These are phyloP conservation scores for Corythornis cristatus DNA, from an alignment of 2,113 vertebrate species.

Conservation along the genomic window DNA sequence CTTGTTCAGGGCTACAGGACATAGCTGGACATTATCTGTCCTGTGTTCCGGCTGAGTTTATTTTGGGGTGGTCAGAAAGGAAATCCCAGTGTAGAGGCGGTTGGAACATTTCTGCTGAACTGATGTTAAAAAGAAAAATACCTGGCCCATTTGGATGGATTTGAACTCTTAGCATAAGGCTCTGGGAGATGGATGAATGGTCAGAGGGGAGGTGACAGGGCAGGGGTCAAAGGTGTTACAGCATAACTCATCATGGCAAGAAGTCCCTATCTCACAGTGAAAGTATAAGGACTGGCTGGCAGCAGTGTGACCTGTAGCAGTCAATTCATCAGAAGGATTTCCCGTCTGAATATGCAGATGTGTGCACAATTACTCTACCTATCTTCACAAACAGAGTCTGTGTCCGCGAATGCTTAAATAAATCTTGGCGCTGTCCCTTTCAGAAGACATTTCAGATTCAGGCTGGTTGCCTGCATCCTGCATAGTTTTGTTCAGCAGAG, in stretches of 20 bases:
- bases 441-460: conserved; percentile 11
- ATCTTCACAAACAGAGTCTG: neutral
- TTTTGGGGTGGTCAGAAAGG: conserved; percentile 42
- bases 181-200: conserved; percentile 36
- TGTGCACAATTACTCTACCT: conserved; percentile 33
- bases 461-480: conserved; percentile 57
- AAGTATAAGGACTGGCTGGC: neutral
- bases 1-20: neutral
- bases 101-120: neutral
- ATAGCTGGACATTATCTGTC: neutral
- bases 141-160: conserved; percentile 11
- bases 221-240: neutral
- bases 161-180: conserved; percentile 26
- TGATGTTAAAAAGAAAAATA: conserved; percentile 4
- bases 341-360: conserved; percentile 59
- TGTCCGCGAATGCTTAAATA: neutral
- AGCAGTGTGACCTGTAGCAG: neutral
- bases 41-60: neutral
- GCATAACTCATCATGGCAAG: conserved; percentile 15
- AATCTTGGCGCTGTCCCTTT: conserved; percentile 48
- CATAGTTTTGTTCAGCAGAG: conserved; percentile 24
- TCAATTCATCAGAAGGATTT: conserved; percentile 48
- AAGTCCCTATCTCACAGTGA: conserved; percentile 1
- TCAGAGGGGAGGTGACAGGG: conserved; percentile 26
- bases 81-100: neutral